Evolutionary conservation across 1,140 invertebrate genomes (phyloP), one percentile per base, ranked within the genome.

Genomic region (Drosophila jambulina): DNA sequence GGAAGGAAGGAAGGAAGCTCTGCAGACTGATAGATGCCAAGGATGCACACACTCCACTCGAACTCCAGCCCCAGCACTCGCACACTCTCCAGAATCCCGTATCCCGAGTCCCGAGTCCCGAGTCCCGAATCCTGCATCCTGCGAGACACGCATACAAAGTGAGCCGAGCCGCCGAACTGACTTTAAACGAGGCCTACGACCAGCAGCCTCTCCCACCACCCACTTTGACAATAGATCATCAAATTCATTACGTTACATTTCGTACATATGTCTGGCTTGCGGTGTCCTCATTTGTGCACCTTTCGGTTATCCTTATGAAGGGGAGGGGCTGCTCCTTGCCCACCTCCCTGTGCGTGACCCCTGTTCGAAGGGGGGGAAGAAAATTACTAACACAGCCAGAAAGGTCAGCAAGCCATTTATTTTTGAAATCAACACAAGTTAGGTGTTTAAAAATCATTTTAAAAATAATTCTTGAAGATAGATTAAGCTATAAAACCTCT

Each of bases 191-290:
- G 67, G 67, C 67, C 67, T 70, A 53, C 61, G 17, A 63, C 23
- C 2, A 10, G 32, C 60, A 13, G 13, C 10, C 15, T 13, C 17
- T 38, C 46, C 32, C 27, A 34, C 23, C 46, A n/a, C 48, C 75
- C 51, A 46, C 49, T 23, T 46, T 68, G 75, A 88, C 84, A 88
- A 90, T 88, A 88, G 85, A 88, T 88, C 84, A 88, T 88, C 84
- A 90, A 88, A 88, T 88, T 88, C 84, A 88, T 88, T 84, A 84
- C 62, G 82, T 88, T 88, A 88, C 84, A 88, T 88, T 90, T 80
- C 78, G 80, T 81, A 88, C 85, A 90, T 84, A 90, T 88, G 84
- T 84, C 84, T 83, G 77, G 72, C 68, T 67, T 78, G 84, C 56
- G 65, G 48, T 42, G 25, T 32, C 56, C 69, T 54, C 60, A 65